Conservation (phyloP, 2,888 invertebrate genomes). For the Xestia xanthographa region DNA sequence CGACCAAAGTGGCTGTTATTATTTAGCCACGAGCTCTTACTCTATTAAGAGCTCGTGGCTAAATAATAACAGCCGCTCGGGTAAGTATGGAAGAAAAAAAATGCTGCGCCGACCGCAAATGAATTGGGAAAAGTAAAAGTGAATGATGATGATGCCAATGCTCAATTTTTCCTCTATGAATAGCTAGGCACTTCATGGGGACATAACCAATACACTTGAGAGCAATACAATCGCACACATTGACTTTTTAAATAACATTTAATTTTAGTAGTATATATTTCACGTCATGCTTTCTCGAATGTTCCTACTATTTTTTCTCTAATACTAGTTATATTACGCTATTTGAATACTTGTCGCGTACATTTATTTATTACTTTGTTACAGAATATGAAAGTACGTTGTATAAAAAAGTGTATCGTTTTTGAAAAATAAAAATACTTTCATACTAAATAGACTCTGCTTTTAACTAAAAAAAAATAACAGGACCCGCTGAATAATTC, state of each 20-base stretch:
- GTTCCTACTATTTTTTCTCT: background rate
- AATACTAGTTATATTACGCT: background rate
- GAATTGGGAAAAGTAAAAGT: no score
- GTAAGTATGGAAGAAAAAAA: no score
- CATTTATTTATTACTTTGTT: background rate
- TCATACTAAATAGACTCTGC: background rate
- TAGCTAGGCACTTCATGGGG: background rate
- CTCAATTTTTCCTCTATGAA: no score
- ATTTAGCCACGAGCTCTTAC: no score
- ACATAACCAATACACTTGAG: background rate
- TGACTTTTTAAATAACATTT: no score
- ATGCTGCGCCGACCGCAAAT: no score
- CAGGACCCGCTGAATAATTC: slow-evolving; percentile 67
- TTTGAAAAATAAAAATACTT: background rate
- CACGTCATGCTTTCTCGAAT: background rate
- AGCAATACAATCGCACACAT: background rate
- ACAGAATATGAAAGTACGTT: background rate
- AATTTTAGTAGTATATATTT: no score
- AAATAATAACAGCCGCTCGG: no score
- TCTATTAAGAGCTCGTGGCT: no score
- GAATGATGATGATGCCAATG: no score
- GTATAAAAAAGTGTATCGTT: background rate
- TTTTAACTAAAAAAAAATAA: slow-evolving; percentile 54
- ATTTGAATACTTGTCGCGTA: background rate
- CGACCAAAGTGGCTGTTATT: no score